Evolutionary conservation across 2,888 invertebrate genomes (phyloP), one percentile per base, ranked within the genome.

Genomic region (Torymus tubicola): DNA sequence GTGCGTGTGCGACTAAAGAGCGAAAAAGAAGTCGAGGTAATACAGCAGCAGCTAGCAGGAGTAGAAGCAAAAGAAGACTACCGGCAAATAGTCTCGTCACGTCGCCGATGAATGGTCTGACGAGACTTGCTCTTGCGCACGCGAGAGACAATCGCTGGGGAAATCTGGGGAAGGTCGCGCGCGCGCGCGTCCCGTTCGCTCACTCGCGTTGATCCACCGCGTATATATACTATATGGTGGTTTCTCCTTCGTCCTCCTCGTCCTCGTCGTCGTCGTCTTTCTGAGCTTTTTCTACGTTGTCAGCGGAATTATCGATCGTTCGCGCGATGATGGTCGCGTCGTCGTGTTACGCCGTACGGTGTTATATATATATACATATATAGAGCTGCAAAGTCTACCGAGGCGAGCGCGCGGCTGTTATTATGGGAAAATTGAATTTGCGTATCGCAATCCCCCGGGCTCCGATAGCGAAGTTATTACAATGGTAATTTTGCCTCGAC

Each of bases 61-160:
- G n/a, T 57, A 53, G 65, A n/a, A 24, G 24, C 31, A 31, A 8
- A 0, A 31, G 31, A 73, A 69, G 74, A 67, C 61, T 72, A 21
- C 18, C 21, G 60, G 81, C 78, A 81, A 81, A 86, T 78, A 90
- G 89, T 90, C 89, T 85, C 86, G 87, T 87, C 90, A 90, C 90
- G 90, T 90, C 88, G 88, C 81, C 89, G 88, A 89, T 90, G 89
- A 90, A 90, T 89, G 88, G 89, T 86, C 88, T 88, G 89, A 90
- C 90, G 89, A 88, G 88, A 87, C 88, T 87, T 85, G 50, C 31
- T 31, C 31, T 8, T 65, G 86, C 87, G 89, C 87, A 87, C 86
- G 86, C 86, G 87, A 87, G 87, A 89, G 89, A 90, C 89, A 90
- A 90, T 89, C 90, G 87, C 90, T 89, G 87, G 90, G 90, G 90